Base-by-base conservation (phyloP, 2,888 invertebrate species). In the Tigriopus californicus region DNA sequence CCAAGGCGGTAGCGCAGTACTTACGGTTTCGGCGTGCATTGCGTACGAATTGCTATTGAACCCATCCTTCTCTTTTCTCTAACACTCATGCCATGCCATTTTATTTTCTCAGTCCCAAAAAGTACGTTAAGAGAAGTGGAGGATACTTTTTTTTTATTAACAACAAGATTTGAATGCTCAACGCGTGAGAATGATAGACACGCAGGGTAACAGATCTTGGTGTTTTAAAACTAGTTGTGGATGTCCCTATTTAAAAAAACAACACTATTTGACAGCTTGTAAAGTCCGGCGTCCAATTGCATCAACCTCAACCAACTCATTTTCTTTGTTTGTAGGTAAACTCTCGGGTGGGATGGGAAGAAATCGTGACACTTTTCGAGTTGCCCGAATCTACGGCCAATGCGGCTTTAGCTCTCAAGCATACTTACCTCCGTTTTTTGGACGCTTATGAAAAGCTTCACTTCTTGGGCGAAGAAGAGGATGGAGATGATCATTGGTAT, bases 381-480 rank as follows among this genome's bases (percentile, higher is more conserved):
- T 71, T 94, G 61, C 86, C 89, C 22, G 79, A 79, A 66, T 82
- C 82, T 61, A 91, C 94, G 72, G 81, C 90, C 60, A 94, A 94
- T 76, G 88, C 87, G 59, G 80, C 83, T 63, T 81, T 87, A 61
- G 86, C 83, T 61, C 76, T 90, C 64, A 88, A 88, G 70, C 81
- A 83, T 69, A 80, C 87, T 64, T 88, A 88, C 70, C 77, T 84
- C 64, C 79, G 86, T 64, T 73, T 79, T 72, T 74, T 88, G 71
- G 83, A 82, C 68, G 82, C 88, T 68, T 95, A 89, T 76, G 94
- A 95, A 72, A 81, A 87, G 68, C 81, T 89, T 12, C 85, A 83
- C 70, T 91, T 84, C 66, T 79, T 89, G 25, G 91, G 91, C 4
- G 84, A 92, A 68, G 92, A 92, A 69, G 84, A 82, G 10, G 87